phyloP scores from a whole-genome alignment of 2,888 invertebrate genomes.

The Palloptera scutellata region DNA sequence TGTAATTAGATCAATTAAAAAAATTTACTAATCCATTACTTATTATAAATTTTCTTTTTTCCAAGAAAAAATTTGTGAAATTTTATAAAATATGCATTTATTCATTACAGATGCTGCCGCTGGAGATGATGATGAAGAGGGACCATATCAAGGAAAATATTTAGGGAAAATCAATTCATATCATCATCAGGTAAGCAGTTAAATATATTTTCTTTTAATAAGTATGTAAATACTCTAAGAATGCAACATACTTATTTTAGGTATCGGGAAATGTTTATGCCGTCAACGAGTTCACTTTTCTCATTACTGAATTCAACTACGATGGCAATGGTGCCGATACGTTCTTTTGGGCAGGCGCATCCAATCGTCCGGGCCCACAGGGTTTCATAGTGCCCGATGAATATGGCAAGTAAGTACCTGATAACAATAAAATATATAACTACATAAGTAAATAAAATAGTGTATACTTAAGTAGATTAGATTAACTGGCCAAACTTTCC shows the following conservation, averaged over 20 bases:
- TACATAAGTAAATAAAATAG: neutral
- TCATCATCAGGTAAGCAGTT: conserved; percentile 74
- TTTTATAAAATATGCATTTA: no score
- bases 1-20: no score
- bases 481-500: no score
- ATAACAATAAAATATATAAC: neutral
- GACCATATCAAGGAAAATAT: conserved; percentile 80
- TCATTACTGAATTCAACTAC: conserved; percentile 84
- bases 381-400: conserved; percentile 92
- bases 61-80: no score
- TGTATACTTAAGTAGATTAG: no score
- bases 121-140: conserved; percentile 72
- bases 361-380: conserved; percentile 85
- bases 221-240: neutral
- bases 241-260: conserved; percentile 60
- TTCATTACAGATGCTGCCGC: conserved; percentile 40
- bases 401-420: conserved; percentile 75
- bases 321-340: conserved; percentile 92
- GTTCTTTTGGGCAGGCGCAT: conserved; percentile 93
- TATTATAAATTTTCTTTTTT: no score
- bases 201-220: neutral
- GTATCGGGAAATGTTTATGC: conserved; percentile 90
- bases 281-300: conserved; percentile 83
- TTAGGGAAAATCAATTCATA: conserved; percentile 88
- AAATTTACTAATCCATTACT: no score